Conservation (phyloP, 1,140 invertebrate species). For the Vanessa tameamea region DNA sequence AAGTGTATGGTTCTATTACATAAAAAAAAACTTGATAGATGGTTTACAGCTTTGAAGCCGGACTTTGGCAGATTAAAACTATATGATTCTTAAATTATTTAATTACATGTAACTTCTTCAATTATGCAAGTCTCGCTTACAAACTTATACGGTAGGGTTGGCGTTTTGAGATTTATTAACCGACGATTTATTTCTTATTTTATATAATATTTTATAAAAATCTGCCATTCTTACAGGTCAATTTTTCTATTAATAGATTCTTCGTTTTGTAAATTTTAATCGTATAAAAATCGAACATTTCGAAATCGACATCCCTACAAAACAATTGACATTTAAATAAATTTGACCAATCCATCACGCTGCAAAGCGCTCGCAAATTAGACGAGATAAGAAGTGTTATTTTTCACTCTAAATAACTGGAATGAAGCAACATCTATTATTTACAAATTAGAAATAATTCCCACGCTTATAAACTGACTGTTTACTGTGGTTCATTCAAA, state of each 20-base stretch:
- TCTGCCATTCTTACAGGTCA: no score
- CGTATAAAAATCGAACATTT: no score
- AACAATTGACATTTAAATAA: conserved; percentile 20
- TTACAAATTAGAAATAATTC: conserved; percentile 22
- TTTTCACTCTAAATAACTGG: conserved; percentile 22
- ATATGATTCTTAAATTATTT: not conserved
- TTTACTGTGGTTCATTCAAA: conserved; percentile 11
- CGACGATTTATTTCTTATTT: no score
- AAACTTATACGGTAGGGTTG: not conserved
- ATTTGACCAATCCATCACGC: conserved; percentile 27
- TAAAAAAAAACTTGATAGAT: not conserved
- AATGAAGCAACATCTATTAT: conserved; percentile 20
- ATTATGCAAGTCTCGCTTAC: not conserved
- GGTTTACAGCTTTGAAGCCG: not conserved
- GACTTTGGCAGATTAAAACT: not conserved
- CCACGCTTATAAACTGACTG: conserved; percentile 13
- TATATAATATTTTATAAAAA: no score
- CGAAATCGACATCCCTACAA: not conserved
- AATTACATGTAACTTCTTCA: not conserved
- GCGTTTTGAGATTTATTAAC: no score
- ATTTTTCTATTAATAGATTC: no score
- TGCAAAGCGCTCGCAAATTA: conserved; percentile 9
- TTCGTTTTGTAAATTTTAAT: no score
- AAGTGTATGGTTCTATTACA: no score
- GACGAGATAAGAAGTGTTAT: conserved; percentile 21